Percentiles rank a stretch among this genome's conserved stretches.
Evolutionary conservation across 1,140 invertebrate genomes (phyloP).

Genomic region (Trichonephila clavata): DNA sequence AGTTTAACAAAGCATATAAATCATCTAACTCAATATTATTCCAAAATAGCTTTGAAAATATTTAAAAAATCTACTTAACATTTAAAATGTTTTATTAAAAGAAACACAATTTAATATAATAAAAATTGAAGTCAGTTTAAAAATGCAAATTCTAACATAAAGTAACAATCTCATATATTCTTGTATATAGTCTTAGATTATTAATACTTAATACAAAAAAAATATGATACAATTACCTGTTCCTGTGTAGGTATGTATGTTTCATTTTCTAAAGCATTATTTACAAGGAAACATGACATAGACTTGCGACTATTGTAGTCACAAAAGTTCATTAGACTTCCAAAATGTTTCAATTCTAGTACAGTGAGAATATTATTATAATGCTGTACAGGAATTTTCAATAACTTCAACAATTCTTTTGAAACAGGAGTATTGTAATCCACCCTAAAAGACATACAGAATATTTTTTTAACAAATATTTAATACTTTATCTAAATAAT

Average conservation of each 20-base stretch:
- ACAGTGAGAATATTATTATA: constrained; percentile 96
- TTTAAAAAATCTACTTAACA: too few relatives aligned
- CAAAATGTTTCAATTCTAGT: constrained; percentile 89
- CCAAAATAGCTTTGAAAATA: too few relatives aligned
- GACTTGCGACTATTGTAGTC: constrained; percentile 94
- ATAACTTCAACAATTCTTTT: constrained; percentile 93
- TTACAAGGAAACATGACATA: constrained; percentile 92
- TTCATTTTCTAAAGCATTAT: constrained; percentile 93
- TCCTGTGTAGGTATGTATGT: constrained; percentile 94
- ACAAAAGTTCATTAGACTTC: constrained; percentile 91
- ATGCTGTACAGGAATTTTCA: constrained; percentile 96
- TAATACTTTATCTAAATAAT: too few relatives aligned
- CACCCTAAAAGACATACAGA: constrained; percentile 83
- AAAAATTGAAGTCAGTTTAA: too few relatives aligned
- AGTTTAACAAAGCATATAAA: too few relatives aligned
- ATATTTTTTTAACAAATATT: not conserved
- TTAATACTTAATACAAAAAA: not conserved
- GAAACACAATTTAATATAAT: too few relatives aligned
- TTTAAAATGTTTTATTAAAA: too few relatives aligned
- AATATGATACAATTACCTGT: constrained; percentile 81
- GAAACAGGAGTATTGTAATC: constrained; percentile 92
- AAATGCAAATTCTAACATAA: too few relatives aligned
- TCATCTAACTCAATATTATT: too few relatives aligned
- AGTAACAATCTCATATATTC: too few relatives aligned
- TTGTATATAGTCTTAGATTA: too few relatives aligned